These are phyloP conservation scores for Holothuria leucospilota DNA, from an alignment of 53 echinoderm and acorn worm genomes.

Conservation along the genomic window DNA sequence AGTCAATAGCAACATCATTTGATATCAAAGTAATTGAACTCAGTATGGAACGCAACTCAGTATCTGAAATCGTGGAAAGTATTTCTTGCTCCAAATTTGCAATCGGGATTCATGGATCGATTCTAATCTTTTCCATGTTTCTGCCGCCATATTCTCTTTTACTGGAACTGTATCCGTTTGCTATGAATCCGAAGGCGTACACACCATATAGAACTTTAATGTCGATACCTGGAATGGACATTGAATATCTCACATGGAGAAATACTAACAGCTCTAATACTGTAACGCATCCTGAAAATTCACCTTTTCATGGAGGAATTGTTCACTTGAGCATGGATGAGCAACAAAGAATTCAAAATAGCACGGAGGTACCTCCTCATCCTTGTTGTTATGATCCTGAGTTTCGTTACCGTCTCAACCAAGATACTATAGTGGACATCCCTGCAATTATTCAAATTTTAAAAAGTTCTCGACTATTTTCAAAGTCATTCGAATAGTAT, in stretches of 20 bases:
- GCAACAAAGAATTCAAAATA: conserved; percentile 61
- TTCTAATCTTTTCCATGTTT: conserved; percentile 72
- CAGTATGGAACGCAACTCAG: not conserved
- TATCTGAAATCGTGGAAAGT: not conserved
- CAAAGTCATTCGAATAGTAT: too few relatives aligned
- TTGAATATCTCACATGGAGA: conserved; percentile 65
- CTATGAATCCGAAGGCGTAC: conserved; percentile 72
- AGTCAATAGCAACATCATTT: not conserved
- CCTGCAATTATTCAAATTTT: not conserved
- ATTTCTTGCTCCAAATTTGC: conserved; percentile 41
- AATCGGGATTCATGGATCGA: conserved; percentile 74
- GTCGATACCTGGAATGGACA: conserved; percentile 51
- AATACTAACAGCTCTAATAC: conserved; percentile 54
- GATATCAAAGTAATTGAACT: not conserved
- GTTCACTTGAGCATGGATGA: conserved; percentile 55
- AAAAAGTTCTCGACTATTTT: not conserved
- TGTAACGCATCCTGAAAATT: conserved; percentile 54
- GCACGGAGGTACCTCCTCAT: conserved; percentile 71
- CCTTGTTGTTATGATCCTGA: conserved; percentile 76
- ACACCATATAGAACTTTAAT: conserved; percentile 75
- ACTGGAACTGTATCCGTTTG: conserved; percentile 75
- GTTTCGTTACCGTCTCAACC: conserved; percentile 70
- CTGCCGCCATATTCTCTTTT: conserved; percentile 57
- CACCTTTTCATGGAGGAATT: conserved; percentile 61
- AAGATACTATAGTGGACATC: conserved; percentile 69